Base-by-base conservation (phyloP, 2,113 vertebrate species). In the Blennius ocellaris region DNA sequence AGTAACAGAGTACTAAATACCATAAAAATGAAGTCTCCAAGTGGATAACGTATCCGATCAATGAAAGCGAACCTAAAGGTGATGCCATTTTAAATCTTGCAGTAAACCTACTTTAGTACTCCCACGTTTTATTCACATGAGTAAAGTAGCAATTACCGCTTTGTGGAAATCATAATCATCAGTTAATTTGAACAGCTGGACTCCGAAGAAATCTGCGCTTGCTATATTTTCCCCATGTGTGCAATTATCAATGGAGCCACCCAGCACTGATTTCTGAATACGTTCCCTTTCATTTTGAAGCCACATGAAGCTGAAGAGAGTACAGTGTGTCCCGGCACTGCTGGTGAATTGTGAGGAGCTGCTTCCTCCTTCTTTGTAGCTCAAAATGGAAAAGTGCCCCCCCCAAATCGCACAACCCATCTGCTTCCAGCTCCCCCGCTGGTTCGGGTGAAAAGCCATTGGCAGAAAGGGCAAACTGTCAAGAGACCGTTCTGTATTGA, bases 401-500 rank as follows among this genome's bases (percentile, higher is more conserved):
- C 37, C 63, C 45, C 39, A 15, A 30, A 16, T 82, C 51, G 61
- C 45, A 48, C 52, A 47, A 55, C 41, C 67, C 16, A 16, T 80
- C 52, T 69, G 59, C 51, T 62, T 80, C 47, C 76, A 50, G 2
- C 62, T 37, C 38, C 61, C 53, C 52, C 30, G 54, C 74, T 69
- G 64, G 47, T 68, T 44, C 39, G 61, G 56, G 69, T 77, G 56
- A 77, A 82, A 86, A 60, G 51, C 58, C n/a, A 55, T 69, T 7
- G 41, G 37, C 14, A 21, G 67, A 47, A 48, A 39, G 15, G 57
- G 14, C 47, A 12, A 40, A 51, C 53, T 57, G 59, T 16, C 30
- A 38, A 8, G 21, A 39, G 57, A 45, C 55, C 47, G 16, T 53
- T 58, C n/a, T 44, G 44, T 40, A 50, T 53, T 57, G 12, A 57